These are phyloP conservation scores for Gymnogyps californianus DNA, from an alignment of 2,113 vertebrate species.

Conservation along the genomic window DNA sequence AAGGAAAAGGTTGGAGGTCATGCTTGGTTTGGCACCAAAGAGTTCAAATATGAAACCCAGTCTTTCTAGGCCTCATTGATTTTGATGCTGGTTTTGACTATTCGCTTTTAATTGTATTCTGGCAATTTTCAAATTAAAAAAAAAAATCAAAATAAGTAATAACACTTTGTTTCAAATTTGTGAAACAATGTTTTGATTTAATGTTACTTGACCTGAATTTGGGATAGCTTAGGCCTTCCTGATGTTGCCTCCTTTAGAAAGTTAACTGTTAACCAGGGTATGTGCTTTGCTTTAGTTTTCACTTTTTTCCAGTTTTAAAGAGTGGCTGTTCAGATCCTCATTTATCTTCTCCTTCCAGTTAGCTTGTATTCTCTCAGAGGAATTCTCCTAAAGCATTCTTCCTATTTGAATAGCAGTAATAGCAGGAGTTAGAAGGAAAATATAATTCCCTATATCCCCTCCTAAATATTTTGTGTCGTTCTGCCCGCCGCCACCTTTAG, in stretches of 20 bases:
- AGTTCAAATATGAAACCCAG: not conserved
- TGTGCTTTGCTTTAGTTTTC: not conserved
- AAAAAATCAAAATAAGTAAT: not conserved
- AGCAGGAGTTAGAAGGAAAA: not conserved
- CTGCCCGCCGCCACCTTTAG: not conserved
- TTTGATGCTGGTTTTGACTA: not conserved
- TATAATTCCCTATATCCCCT: not conserved
- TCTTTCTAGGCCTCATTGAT: not conserved
- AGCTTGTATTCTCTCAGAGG: not conserved
- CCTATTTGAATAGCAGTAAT: not conserved
- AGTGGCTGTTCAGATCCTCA: not conserved
- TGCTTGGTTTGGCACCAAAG: not conserved
- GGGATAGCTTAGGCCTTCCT: not conserved
- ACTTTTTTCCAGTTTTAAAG: not conserved
- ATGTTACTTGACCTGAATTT: not conserved
- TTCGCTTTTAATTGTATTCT: not conserved
- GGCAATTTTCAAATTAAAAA: not conserved
- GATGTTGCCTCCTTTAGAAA: not conserved
- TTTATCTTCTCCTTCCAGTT: not conserved
- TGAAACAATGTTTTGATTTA: not conserved
- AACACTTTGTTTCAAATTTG: not conserved
- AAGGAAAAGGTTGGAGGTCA: not conserved
- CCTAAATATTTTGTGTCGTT: not conserved
- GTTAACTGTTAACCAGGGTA: not conserved
- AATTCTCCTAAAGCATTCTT: not conserved